Evolutionary conservation across 2,888 invertebrate species (phyloP).

Genomic region (Drosophila quinaria): DNA sequence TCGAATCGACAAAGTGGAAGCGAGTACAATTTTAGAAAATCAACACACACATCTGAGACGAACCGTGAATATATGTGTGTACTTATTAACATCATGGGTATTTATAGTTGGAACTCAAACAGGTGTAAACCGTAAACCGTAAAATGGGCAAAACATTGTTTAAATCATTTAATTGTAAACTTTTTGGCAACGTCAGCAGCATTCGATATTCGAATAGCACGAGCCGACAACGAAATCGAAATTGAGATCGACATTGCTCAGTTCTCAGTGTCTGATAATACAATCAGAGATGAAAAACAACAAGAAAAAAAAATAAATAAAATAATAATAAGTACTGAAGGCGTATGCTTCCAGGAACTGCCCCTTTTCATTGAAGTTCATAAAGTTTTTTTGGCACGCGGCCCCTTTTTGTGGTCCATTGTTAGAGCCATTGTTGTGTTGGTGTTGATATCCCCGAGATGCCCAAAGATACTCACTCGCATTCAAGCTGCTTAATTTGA

Average conservation of each 20-base stretch:
- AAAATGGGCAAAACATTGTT: constrained; percentile 75
- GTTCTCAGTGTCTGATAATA: constrained; percentile 11
- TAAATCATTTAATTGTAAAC: constrained; percentile 82
- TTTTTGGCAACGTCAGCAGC: constrained; percentile 53
- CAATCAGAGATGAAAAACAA: constrained; percentile 20
- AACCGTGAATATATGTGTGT: constrained; percentile 31
- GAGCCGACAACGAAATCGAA: constrained; percentile 17
- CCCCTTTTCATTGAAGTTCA: constrained; percentile 65
- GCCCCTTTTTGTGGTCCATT: constrained; percentile 53
- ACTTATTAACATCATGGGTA: constrained; percentile 67
- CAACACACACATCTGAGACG: constrained; percentile 36
- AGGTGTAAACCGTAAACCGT: constrained; percentile 72
- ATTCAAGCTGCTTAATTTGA: constrained; percentile 77
- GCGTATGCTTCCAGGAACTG: constrained; percentile 59
- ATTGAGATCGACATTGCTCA: background rate
- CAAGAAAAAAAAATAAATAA: background rate
- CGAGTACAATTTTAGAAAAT: constrained; percentile 10
- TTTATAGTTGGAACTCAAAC: constrained; percentile 81
- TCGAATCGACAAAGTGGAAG: constrained; percentile 12
- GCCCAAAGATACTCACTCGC: constrained; percentile 34
- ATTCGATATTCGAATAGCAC: constrained; percentile 29
- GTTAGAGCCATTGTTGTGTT: constrained; percentile 41
- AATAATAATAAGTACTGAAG: constrained; percentile 15
- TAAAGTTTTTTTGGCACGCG: constrained; percentile 78
- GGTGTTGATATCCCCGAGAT: constrained; percentile 35